Conservation (phyloP, 2,797 vertebrate genomes). For the Molossus molossus region DNA sequence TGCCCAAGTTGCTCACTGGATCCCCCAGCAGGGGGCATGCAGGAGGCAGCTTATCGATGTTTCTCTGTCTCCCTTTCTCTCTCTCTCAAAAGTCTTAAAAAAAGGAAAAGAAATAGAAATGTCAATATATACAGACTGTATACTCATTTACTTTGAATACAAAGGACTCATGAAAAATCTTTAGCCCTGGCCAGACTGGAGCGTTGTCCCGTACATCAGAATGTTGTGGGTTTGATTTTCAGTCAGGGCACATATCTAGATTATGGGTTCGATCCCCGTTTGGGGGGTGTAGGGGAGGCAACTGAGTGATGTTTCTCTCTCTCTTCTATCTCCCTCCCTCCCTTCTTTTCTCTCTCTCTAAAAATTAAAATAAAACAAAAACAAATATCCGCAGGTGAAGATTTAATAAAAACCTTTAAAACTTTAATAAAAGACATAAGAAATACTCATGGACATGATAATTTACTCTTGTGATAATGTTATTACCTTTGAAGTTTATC, state of each 20-base stretch:
- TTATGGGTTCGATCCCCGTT: not conserved
- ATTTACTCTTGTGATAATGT: not conserved
- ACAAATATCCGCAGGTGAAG: not conserved
- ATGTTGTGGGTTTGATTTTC: not conserved
- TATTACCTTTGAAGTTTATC: conserved; percentile 35
- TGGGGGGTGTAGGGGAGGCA: not conserved
- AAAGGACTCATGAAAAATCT: not conserved
- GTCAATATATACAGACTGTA: not conserved
- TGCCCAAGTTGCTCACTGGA: not conserved
- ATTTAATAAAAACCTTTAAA: not conserved
- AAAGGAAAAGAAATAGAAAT: not conserved
- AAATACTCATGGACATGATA: not conserved
- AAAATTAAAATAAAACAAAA: not conserved
- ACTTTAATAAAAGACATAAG: not conserved
- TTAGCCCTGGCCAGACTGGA: not conserved
- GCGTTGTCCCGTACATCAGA: not conserved
- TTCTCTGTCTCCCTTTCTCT: not conserved
- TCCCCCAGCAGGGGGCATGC: not conserved
- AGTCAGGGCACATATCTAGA: not conserved
- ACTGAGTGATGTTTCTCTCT: not conserved
- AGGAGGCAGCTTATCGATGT: not conserved
- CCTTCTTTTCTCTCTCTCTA: not conserved
- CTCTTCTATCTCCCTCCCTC: no score
- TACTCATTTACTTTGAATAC: conserved; percentile 46
- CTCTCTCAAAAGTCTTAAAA: not conserved